Percentiles rank a stretch among this genome's conserved stretches.
These are phyloP conservation scores for Furcifer pardalis DNA, from an alignment of 2,797 vertebrate genomes.

Conservation along the genomic window DNA sequence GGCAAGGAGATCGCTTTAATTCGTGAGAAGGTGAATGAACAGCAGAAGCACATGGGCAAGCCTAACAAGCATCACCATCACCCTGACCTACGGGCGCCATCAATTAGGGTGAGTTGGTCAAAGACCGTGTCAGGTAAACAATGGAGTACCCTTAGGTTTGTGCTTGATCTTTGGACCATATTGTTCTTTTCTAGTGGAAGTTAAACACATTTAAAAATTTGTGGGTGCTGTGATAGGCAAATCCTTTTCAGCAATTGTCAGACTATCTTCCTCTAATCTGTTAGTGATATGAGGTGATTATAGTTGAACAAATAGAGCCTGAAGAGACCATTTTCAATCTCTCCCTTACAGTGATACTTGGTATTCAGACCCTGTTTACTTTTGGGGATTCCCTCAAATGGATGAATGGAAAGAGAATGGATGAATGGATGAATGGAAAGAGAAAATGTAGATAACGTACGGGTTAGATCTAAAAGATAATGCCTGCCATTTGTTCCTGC, in stretches of 20 bases:
- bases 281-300: background rate
- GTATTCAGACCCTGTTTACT: background rate
- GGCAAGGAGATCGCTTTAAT: conserved; percentile 77
- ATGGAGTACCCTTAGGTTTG: background rate
- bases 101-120: conserved; percentile 73
- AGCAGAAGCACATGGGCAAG: conserved; percentile 80
- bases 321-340: background rate
- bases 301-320: background rate
- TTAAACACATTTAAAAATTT: background rate
- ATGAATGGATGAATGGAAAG: background rate
- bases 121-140: background rate
- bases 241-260: background rate
- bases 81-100: conserved; percentile 67
- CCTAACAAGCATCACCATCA: conserved; percentile 67
- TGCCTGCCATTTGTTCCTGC: too few relatives aligned
- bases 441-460: too few relatives aligned
- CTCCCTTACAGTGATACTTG: background rate
- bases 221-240: background rate
- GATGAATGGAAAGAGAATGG: background rate
- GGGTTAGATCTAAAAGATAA: too few relatives aligned
- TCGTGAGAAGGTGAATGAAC: conserved; percentile 77
- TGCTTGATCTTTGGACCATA: background rate
- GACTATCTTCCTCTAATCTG: background rate
- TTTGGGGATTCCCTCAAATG: background rate
- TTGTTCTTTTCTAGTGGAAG: background rate